These are phyloP conservation scores for Athalia circularis DNA, from an alignment of 2,888 invertebrate genomes.

Conservation along the genomic window DNA sequence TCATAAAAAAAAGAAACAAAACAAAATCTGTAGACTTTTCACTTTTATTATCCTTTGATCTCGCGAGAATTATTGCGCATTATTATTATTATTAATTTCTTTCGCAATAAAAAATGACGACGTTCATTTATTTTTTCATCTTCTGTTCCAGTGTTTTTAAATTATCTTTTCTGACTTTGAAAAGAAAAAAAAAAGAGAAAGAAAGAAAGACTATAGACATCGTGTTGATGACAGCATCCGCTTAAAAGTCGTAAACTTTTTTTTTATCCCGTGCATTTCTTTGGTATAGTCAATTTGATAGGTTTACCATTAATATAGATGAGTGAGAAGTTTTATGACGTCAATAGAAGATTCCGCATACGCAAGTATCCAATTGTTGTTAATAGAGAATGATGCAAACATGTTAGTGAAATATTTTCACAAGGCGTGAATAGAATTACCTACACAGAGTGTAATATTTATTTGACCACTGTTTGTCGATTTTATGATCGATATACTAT, in stretches of 20 bases:
- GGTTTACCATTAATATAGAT: too few relatives aligned
- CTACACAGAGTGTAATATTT: background rate
- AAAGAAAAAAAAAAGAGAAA: background rate
- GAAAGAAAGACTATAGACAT: too few relatives aligned
- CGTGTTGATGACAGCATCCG: background rate
- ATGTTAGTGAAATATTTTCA: conserved; percentile 5
- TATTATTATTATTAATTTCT: background rate
- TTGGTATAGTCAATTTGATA: too few relatives aligned
- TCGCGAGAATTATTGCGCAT: background rate
- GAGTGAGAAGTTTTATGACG: conserved; percentile 6
- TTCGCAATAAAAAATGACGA: background rate
- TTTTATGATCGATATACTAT: background rate
- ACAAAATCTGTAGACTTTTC: conserved; percentile 14
- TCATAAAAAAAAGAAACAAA: conserved; percentile 40
- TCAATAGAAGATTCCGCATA: conserved; percentile 5
- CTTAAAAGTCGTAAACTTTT: conserved; percentile 7
- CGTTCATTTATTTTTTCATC: background rate
- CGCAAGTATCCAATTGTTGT: conserved; percentile 20
- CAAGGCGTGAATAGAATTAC: background rate
- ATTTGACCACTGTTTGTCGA: background rate
- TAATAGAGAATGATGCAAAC: conserved; percentile 21
- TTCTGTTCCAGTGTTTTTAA: background rate
- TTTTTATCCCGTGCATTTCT: background rate
- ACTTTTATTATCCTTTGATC: background rate
- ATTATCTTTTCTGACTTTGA: background rate